phyloP scores from a whole-genome alignment of 2,113 vertebrate species.

The Chaetops frenatus region DNA sequence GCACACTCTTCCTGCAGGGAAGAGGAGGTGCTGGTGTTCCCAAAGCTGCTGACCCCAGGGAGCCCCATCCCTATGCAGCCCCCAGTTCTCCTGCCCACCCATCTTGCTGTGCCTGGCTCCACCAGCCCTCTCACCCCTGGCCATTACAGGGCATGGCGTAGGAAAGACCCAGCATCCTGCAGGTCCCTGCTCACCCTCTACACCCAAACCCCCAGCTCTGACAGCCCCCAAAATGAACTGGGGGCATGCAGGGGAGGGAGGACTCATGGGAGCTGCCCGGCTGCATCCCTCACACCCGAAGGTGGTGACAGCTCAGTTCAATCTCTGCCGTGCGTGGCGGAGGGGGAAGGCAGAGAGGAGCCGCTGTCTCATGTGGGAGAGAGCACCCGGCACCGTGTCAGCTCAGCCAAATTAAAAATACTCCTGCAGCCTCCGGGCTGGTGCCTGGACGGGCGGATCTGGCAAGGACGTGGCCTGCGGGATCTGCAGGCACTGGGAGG shows the following conservation, averaged over 20 bases:
- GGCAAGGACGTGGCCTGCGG: not conserved
- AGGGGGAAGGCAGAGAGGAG: not conserved
- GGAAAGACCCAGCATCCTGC: not conserved
- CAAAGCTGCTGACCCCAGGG: not conserved
- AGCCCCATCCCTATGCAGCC: not conserved
- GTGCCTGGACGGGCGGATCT: not conserved
- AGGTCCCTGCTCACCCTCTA: not conserved
- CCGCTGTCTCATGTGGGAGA: not conserved
- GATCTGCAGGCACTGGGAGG: not conserved
- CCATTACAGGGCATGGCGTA: rapidly evolving
- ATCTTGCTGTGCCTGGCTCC: not conserved
- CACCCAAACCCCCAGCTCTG: not conserved
- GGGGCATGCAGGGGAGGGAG: not conserved
- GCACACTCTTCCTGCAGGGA: not conserved
- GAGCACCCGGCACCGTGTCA: not conserved
- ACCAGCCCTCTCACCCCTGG: not conserved
- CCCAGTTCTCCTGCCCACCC: not conserved
- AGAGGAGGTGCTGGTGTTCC: not conserved
- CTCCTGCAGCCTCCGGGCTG: not conserved
- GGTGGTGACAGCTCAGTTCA: not conserved
- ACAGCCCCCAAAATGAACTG: not conserved
- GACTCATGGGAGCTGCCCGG: not conserved
- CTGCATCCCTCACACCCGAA: not conserved
- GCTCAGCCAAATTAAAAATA: not conserved
- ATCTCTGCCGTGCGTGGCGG: not conserved